A percentile compares a stretch with the other conserved stretches of the same genome.
Evolutionary conservation across 2,113 vertebrate species (phyloP).

Genomic region (Centropus unirufus): DNA sequence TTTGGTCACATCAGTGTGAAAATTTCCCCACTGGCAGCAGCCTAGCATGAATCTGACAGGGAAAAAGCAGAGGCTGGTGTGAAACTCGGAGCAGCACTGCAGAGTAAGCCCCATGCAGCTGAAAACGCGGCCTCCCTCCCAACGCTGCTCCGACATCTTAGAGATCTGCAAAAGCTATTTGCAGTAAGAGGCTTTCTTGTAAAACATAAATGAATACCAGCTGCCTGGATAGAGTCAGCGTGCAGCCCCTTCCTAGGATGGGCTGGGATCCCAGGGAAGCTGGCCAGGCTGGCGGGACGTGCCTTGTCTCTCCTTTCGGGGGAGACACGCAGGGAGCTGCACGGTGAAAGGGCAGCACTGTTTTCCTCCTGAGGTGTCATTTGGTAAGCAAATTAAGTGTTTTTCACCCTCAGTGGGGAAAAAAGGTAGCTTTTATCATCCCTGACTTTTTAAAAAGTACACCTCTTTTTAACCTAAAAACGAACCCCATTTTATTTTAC

Average conservation of each 20-base stretch:
- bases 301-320: neutral
- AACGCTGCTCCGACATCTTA: neutral
- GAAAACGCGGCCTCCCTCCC: neutral
- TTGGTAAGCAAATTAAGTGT: neutral
- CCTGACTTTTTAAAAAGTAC: neutral
- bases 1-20: neutral
- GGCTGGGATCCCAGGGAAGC: conserved; percentile 25
- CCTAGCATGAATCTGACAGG: accelerated
- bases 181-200: conserved; percentile 75
- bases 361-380: neutral
- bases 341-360: neutral
- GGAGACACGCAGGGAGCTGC: neutral
- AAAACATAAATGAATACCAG: conserved; percentile 81
- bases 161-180: conserved; percentile 75
- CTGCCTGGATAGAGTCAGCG: conserved; percentile 56
- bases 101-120: neutral
- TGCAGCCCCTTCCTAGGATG: conserved; percentile 15
- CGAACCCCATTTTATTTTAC: neutral
- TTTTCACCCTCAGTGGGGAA: neutral
- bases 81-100: neutral
- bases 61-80: neutral
- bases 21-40: neutral
- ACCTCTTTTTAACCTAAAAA: neutral
- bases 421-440: neutral
- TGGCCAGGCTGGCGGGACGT: neutral